phyloP scores from a whole-genome alignment of 2,888 invertebrate species.

The Tolmerus cingulatus region DNA sequence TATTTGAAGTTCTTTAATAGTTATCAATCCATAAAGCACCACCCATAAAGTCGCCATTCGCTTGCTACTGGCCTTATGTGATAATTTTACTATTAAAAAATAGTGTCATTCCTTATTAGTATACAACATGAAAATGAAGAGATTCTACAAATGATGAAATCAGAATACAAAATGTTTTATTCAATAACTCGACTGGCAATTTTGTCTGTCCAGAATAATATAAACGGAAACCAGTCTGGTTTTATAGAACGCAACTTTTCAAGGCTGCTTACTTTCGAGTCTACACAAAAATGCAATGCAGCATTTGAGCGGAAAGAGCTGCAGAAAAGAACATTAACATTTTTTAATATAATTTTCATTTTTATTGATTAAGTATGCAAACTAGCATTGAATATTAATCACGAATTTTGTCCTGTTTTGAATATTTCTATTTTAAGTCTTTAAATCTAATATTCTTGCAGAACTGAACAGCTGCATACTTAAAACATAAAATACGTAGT shows the following conservation, averaged over 20 bases:
- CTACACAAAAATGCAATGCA: neutral
- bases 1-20: neutral
- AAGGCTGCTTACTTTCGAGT: neutral
- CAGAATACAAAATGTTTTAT: neutral
- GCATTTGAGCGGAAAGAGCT: neutral
- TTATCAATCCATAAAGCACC: neutral
- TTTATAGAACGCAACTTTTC: neutral
- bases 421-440: neutral
- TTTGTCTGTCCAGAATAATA: neutral
- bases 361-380: neutral
- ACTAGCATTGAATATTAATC: neutral
- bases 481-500: too few relatives aligned
- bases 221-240: neutral
- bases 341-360: neutral
- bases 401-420: neutral
- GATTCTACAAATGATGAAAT: neutral
- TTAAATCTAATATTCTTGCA: too few relatives aligned
- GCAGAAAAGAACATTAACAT: neutral
- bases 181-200: neutral
- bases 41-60: neutral
- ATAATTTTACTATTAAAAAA: neutral
- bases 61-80: neutral
- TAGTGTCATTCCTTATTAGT: neutral
- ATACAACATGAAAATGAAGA: neutral
- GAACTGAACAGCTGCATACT: too few relatives aligned